Percentiles rank a stretch among this genome's conserved stretches.
phyloP scores from a whole-genome alignment of 1,140 invertebrate species.

The Orussus abietinus region DNA sequence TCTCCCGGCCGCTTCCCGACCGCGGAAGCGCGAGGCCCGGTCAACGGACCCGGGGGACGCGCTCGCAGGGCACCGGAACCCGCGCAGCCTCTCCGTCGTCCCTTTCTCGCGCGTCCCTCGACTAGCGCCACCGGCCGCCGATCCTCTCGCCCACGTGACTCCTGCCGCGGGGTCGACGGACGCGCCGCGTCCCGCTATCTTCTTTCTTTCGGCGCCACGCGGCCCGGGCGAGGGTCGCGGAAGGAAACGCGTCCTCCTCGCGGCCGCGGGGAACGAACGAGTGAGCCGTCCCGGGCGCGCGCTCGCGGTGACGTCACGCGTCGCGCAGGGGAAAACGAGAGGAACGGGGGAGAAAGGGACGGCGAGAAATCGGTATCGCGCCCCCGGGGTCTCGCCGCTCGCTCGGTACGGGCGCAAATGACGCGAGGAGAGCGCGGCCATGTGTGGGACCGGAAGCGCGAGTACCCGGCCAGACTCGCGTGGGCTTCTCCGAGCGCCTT shows the following conservation, averaged over 20 bases:
- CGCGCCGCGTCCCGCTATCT: conserved; percentile 26
- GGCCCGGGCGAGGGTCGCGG: too few species aligned
- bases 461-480: conserved; percentile 55
- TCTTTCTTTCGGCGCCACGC: too few species aligned
- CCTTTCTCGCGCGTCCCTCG: conserved; percentile 20
- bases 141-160: not conserved
- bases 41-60: too few species aligned
- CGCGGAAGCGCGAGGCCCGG: too few species aligned
- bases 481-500: conserved; percentile 45
- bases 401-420: not conserved
- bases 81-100: conserved; percentile 25
- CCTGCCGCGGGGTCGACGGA: conserved; percentile 33
- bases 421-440: conserved; percentile 36
- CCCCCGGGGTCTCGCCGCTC: too few species aligned
- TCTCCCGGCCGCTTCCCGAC: not conserved
- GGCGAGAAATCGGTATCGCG: too few species aligned
- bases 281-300: conserved; percentile 1
- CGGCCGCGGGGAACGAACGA: too few species aligned
- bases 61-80: conserved; percentile 30
- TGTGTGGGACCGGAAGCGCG: conserved; percentile 54
- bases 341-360: conserved; percentile 11
- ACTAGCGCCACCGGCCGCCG: conserved; percentile 11
- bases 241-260: too few species aligned
- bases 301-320: conserved; percentile 15
- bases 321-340: conserved; percentile 7